Percentiles rank a stretch among this genome's conserved stretches.
These are phyloP conservation scores for Caenorhabditis sp. DNA, from an alignment of 2,888 invertebrate genomes.

Conservation along the genomic window DNA sequence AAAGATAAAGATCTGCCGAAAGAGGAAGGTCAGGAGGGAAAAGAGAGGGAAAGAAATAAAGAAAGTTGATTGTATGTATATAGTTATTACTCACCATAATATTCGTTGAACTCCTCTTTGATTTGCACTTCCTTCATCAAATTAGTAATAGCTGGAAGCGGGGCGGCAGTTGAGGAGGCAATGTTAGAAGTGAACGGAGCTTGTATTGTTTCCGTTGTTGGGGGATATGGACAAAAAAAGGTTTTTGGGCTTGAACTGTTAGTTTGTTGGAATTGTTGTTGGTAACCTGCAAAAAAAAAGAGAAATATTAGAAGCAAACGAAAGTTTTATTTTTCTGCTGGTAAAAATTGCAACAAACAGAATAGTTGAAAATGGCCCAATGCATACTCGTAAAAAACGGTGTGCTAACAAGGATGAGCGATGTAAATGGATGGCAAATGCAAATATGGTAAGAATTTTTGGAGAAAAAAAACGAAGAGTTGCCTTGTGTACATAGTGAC, in stretches of 20 bases:
- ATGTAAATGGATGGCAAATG: slow-evolving; percentile 4
- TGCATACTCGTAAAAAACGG: slow-evolving; percentile 40
- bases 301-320: neutral
- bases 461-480: neutral
- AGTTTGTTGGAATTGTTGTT: slow-evolving; percentile 4
- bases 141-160: slow-evolving; percentile 27
- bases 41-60: neutral
- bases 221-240: neutral
- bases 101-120: slow-evolving; percentile 25
- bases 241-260: neutral
- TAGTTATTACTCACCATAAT: slow-evolving; percentile 29
- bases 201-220: neutral
- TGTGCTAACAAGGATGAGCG: slow-evolving; percentile 36
- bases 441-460: slow-evolving; percentile 1
- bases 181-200: neutral
- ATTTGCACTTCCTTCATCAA: slow-evolving; percentile 44
- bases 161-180: neutral
- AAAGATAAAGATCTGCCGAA: too few species aligned
- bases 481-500: slow-evolving; percentile 6
- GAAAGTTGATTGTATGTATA: neutral
- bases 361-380: slow-evolving; percentile 5
- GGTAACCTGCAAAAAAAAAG: neutral
- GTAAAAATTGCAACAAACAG: slow-evolving; percentile 22
- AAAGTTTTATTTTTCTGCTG: neutral
- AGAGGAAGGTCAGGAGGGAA: neutral